Conservation (phyloP, 2,888 invertebrate species). For the Alcis repandata region DNA sequence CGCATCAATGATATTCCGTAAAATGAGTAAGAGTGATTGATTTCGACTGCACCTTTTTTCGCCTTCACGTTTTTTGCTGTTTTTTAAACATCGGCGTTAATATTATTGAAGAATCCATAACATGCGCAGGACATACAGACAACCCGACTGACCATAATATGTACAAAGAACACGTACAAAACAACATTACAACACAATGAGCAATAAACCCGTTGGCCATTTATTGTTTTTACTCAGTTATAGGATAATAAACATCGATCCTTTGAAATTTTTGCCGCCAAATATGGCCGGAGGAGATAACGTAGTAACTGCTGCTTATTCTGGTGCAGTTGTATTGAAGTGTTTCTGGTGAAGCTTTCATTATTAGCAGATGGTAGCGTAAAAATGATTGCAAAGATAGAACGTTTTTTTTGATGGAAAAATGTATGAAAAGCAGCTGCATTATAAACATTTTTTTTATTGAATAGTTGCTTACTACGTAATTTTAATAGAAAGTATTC, state of each 20-base stretch:
- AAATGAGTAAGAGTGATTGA: background rate
- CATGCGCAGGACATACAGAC: background rate
- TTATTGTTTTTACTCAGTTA: conserved; percentile 45
- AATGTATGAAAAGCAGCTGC: too few species aligned
- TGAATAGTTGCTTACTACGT: too few species aligned
- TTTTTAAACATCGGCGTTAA: background rate
- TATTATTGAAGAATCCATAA: background rate
- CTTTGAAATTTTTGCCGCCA: conserved; percentile 42
- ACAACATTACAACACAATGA: conserved; percentile 42
- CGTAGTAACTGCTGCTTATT: background rate
- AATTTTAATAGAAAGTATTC: too few species aligned
- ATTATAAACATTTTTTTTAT: too few species aligned
- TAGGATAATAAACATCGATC: conserved; percentile 43
- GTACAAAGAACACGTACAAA: conserved; percentile 16
- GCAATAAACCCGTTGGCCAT: conserved; percentile 35
- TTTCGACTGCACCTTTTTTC: background rate
- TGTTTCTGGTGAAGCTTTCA: background rate
- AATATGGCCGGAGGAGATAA: conserved; percentile 17
- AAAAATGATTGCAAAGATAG: too few species aligned
- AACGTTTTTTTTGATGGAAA: too few species aligned
- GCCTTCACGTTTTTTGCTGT: background rate
- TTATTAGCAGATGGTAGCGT: background rate
- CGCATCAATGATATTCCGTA: too few species aligned
- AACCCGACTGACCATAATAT: conserved; percentile 4
- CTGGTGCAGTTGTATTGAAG: background rate